phyloP scores from a whole-genome alignment of 2,797 vertebrate species.

The Bovichtus diacanthus region DNA sequence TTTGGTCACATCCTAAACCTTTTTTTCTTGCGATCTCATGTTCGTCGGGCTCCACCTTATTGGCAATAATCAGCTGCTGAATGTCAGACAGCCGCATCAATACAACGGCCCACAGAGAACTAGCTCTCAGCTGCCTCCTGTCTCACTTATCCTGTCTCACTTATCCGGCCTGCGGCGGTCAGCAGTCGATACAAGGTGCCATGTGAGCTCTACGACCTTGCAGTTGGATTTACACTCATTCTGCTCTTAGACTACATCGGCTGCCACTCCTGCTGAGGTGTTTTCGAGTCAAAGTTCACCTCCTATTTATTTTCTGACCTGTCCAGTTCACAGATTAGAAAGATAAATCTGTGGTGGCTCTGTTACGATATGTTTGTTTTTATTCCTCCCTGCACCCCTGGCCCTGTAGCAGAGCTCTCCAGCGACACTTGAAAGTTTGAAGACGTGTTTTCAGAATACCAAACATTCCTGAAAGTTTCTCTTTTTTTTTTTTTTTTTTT shows the following conservation, averaged over 20 bases:
- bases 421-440: slow-evolving; percentile 41
- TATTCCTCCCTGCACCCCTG: background rate
- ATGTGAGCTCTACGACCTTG: slow-evolving; percentile 39
- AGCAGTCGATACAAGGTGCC: slow-evolving; percentile 48
- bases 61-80: slow-evolving; percentile 32
- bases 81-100: slow-evolving; percentile 40
- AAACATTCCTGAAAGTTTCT: slow-evolving; percentile 63
- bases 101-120: slow-evolving; percentile 36
- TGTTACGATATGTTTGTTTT: slow-evolving; percentile 28
- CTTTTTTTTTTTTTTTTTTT: background rate
- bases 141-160: slow-evolving; percentile 22
- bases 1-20: background rate
- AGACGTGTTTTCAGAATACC: slow-evolving; percentile 71
- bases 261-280: background rate
- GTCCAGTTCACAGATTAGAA: background rate
- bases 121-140: slow-evolving; percentile 7
- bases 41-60: slow-evolving; percentile 23
- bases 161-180: slow-evolving; percentile 34
- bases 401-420: slow-evolving; percentile 10
- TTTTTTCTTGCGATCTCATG: slow-evolving; percentile 32
- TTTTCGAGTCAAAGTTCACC: background rate
- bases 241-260: background rate
- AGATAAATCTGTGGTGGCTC: background rate
- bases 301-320: background rate
- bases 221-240: slow-evolving; percentile 24